Conservation (phyloP, 1,140 invertebrate genomes). For the Lasioglossum baleicum region DNA sequence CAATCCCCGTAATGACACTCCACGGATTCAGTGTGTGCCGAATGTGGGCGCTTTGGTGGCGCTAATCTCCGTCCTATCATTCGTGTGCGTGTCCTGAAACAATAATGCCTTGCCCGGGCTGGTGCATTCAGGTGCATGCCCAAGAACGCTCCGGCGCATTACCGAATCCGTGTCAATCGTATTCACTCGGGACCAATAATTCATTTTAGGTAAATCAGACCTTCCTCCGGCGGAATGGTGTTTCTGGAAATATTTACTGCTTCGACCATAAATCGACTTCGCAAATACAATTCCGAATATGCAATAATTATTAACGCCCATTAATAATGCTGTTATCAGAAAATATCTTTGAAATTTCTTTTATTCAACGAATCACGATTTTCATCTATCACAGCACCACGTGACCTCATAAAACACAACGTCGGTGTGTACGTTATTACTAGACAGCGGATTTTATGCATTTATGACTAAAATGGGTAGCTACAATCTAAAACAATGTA, state of each 20-base stretch:
- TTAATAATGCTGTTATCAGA: no score
- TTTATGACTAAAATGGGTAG: no score
- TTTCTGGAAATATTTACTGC: background rate
- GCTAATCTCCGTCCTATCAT: constrained; percentile 21
- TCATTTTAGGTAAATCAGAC: background rate
- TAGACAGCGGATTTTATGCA: no score
- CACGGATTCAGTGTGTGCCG: background rate
- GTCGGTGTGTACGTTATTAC: no score
- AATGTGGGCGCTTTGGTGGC: constrained; percentile 17
- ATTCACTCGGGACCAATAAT: background rate
- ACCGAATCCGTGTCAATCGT: background rate
- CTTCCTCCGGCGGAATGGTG: background rate
- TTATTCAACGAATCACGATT: no score
- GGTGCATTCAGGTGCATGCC: background rate
- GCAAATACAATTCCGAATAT: background rate
- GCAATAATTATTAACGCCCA: background rate
- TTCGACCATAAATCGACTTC: background rate
- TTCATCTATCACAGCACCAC: no score
- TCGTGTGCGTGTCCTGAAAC: background rate
- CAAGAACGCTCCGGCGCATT: constrained; percentile 6
- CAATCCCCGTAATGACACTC: constrained; percentile 11
- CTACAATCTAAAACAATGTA: no score
- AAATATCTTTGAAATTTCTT: no score
- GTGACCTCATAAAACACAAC: no score
- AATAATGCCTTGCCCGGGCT: background rate